Evolutionary conservation across 2,888 invertebrate species (phyloP), one percentile per base, ranked within the genome.

Genomic region (Orthosia cruda): DNA sequence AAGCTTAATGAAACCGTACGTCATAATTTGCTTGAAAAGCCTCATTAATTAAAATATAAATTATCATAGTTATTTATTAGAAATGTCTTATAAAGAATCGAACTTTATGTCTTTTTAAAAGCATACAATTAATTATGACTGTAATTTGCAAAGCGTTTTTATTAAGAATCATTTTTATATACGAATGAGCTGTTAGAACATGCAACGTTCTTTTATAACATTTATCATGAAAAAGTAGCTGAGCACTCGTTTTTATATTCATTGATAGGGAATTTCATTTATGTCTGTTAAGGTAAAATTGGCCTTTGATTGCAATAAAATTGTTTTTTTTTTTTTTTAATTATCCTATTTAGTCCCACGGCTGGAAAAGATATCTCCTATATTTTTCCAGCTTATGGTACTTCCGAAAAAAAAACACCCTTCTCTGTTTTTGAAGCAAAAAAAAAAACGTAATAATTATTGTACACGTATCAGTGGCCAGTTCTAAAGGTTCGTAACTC

Each of bases 401-500:
- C 3, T 9, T 0, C 40, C 40, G 9, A 40, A 40, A 32, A 40
- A 32, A 16, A 55, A 23, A 16, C 13, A 13, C 26, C 5, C 5
- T 11, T 7, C 16, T 18, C 18, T 13, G 20, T 7, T 20, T 45
- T 20, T 4, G 1, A 3, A 45, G n/a, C n/a, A n/a, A 45, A 0
- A 4, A 45, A 45, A 7, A 57, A 16, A 1, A 16, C 15, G 15
- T 7, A 15, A n/a, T 11, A 26, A 16, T 59, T 40, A 9, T 40
- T 40, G 40, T 40, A 40, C 40, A 40, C 40, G 0, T 59, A 0
- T 11, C 0, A 26, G 23, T 20, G 18, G 71, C 52, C 71, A 13
- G 13, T 18, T 84, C 88, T 89, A 86, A 54, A 77, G 15, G 73
- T 83, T 77, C 40, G 3, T 32, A 70, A 74, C 71, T 77, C 76